These are phyloP conservation scores for Drosophila littoralis DNA, from an alignment of 1,140 invertebrate genomes.

Conservation along the genomic window DNA sequence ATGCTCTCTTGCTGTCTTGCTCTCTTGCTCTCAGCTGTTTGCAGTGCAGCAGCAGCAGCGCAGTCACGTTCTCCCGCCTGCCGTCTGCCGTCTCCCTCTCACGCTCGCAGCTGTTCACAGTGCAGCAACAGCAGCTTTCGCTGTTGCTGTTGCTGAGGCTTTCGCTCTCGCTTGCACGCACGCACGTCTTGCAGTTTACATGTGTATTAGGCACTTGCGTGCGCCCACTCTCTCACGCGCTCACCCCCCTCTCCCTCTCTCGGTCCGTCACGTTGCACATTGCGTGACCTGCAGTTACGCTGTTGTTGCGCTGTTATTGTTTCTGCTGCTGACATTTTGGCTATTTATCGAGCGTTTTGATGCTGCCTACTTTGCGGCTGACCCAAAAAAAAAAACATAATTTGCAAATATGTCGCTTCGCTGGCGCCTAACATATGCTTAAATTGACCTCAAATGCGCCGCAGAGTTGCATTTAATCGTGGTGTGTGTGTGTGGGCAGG, in stretches of 20 bases:
- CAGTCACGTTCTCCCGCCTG: too few relatives aligned
- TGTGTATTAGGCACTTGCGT: not conserved
- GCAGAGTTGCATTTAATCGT: conserved; percentile 17
- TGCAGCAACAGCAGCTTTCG: not conserved
- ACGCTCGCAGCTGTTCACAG: not conserved
- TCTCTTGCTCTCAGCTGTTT: conserved; percentile 28
- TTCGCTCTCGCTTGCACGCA: conserved; percentile 4
- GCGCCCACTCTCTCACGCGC: not conserved
- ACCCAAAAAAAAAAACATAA: conserved; percentile 1
- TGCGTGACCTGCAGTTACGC: conserved; percentile 29
- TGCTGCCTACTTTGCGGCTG: conserved; percentile 26
- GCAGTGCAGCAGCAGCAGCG: conserved; percentile 12
- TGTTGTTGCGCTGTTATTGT: not conserved
- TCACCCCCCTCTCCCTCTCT: conserved; percentile 1
- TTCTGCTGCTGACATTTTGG: not conserved
- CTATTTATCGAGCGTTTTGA: not conserved
- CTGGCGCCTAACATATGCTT: conserved; percentile 3
- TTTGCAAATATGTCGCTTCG: not conserved
- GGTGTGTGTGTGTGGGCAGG: not conserved
- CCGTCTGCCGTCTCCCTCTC: not conserved
- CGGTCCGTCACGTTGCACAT: not conserved
- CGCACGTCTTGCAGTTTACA: not conserved
- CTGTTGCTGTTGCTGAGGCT: not conserved
- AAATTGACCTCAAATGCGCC: conserved; percentile 3
- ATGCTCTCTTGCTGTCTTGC: conserved; percentile 7